phyloP scores from a whole-genome alignment of 2,797 vertebrate genomes.

The Lepilemur ruficaudatus region DNA sequence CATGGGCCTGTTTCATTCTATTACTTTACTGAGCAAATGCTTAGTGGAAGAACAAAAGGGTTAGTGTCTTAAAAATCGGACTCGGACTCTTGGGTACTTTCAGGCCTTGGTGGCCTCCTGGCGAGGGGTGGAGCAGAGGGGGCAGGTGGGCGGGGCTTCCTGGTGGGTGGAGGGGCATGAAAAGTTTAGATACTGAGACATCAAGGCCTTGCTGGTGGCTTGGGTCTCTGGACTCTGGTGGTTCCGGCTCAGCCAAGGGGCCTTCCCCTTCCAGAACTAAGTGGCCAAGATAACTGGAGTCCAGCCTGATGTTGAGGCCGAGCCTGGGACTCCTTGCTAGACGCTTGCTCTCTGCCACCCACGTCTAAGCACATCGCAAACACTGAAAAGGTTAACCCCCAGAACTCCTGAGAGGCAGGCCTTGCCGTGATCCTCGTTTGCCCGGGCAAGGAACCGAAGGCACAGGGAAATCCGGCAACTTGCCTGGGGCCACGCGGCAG shows the following conservation, averaged over 20 bases:
- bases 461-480: background rate
- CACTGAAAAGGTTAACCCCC: background rate
- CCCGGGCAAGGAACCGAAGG: background rate
- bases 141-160: background rate
- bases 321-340: background rate
- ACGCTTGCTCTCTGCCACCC: background rate
- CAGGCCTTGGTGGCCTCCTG: background rate
- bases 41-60: background rate
- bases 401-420: background rate
- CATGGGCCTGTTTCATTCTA: background rate
- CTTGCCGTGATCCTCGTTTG: accelerated
- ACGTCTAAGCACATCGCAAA: background rate
- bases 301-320: background rate
- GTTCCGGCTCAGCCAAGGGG: background rate
- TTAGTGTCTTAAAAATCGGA: background rate
- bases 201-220: too few relatives aligned
- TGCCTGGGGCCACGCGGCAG: background rate
- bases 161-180: background rate
- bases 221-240: background rate
- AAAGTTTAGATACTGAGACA: too few relatives aligned
- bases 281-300: background rate
- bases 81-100: background rate
- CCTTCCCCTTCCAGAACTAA: background rate
- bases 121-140: background rate
- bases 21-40: background rate